Base-by-base conservation (phyloP, 2,797 vertebrate species). In the Rhynchonycteris naso region DNA sequence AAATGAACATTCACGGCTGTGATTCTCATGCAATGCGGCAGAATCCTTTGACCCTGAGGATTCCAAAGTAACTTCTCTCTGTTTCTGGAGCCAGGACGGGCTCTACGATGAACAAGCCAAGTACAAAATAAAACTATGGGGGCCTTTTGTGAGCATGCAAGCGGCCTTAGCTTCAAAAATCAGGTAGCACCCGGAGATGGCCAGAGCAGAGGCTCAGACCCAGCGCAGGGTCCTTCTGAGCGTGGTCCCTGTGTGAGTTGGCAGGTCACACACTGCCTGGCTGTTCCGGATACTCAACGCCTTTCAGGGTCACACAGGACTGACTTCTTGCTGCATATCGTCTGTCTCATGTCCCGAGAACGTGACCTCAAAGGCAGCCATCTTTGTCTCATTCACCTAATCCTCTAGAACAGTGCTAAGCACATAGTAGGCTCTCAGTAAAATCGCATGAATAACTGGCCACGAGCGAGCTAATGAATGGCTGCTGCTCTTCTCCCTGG, bases 381-480 rank as follows among this genome's bases (percentile, higher is more conserved):
- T 12, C 56, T 63, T 33, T 35, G 30, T 16, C 66, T 30, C 21
- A 5, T 7, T 30, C 1, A 7, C 0, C n/a, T 24, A 5, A 22
- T 13, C 12, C 63, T 54, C n/a, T 12, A 7, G 5, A n/a, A n/a
- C 35, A 10, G 26, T 19, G 33, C 18, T 3, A 16, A 3, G 12
- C 0, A 0, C 7, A 7, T 2, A 7, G 19, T 0, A 4, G 30
- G 15, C 35, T 56, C 30, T 58, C 38, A 7, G 1, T 6, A 26
- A 35, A 26, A 26, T 28, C 1, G 33, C 1, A 0, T 33, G 9
- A 19, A 19, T 6, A 16, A 22, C 6, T 19, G 66, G n/a, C 1
- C 0, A 1, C 16, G 54, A 76, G 61, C 35, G 24, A 33, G 56
- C 7, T 4, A 26, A 21, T 4, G 24, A 26, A 2, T 2, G 13